Evolutionary conservation across 2,113 vertebrate genomes (phyloP).

Genomic region (Sphyrna mokarran): DNA sequence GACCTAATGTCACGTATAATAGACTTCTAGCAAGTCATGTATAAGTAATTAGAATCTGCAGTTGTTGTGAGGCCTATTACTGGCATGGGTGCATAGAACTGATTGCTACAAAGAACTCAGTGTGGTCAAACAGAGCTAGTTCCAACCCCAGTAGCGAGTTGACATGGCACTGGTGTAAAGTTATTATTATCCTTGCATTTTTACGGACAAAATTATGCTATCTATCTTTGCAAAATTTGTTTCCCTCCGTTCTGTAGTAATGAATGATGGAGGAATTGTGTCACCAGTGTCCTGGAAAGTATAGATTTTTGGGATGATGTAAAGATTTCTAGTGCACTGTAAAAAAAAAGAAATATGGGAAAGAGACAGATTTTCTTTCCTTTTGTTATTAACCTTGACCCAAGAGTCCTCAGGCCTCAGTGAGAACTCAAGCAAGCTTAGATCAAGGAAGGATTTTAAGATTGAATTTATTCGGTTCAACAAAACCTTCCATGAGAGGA

Average conservation of each 20-base stretch:
- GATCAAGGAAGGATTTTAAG: conserved; percentile 86
- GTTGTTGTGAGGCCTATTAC: conserved; percentile 47
- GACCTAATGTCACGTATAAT: conserved; percentile 47
- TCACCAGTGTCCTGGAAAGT: neutral
- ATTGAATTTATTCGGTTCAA: conserved; percentile 85
- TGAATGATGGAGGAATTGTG: neutral
- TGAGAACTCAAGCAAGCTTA: conserved; percentile 73
- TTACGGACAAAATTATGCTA: conserved; percentile 13
- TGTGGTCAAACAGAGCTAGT: conserved; percentile 34
- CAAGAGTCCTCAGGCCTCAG: conserved; percentile 63
- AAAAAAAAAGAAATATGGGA: conserved; percentile 53
- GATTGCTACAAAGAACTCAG: conserved; percentile 29
- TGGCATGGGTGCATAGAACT: conserved; percentile 32
- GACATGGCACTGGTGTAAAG: conserved; percentile 28
- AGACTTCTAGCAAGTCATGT: conserved; percentile 51
- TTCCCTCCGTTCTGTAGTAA: neutral
- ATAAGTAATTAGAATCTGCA: conserved; percentile 53
- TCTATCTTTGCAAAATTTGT: neutral
- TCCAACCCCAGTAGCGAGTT: conserved; percentile 22
- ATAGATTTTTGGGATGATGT: conserved; percentile 51
- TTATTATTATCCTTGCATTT: conserved; percentile 16
- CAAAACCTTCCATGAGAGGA: conserved; percentile 67
- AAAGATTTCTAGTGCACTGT: conserved; percentile 55
- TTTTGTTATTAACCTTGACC: conserved; percentile 74
- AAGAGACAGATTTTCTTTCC: conserved; percentile 59